Evolutionary conservation across 2,113 vertebrate genomes (phyloP), one percentile per base, ranked within the genome.

Genomic region (Podocnemis expansa): DNA sequence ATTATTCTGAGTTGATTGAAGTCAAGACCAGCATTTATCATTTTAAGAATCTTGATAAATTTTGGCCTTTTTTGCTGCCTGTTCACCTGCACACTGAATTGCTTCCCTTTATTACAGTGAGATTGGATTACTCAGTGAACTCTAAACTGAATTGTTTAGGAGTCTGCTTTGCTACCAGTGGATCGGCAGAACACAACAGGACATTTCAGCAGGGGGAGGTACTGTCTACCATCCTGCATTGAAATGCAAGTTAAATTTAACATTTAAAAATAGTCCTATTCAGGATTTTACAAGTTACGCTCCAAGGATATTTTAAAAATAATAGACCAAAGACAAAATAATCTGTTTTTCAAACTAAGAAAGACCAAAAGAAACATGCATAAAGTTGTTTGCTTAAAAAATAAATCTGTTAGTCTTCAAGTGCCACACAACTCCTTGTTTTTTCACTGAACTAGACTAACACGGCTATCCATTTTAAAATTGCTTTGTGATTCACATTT

Each of bases 121-220:
- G 82, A 91, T 5, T 81, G 79, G 80, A 94, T 96, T 94, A 79
- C 47, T 78, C 89, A 60, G 47, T 80, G 91, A 95, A 80, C 51
- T 34, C 84, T 56, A 60, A 80, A 43, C 70, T 60, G 27, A 24
- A 78, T 43, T 81, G 79, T 80, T 91, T 31, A 49, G 43, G 55
- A 91, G 82, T 84, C 85, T 11, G 10, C 67, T 89, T 34, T 78
- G 58, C 76, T 78, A 79, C 60, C 6, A 10, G n/a, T 12, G 27
- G 4, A 7, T 76, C 3, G 25, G 41, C 29, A 10, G 51, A 87
- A 81, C 25, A 43, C 55, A 84, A 79, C 75, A 52, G 34, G 6
- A 87, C 70, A n/a, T 82, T 91, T 95, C 87, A 79, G 29, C 41
- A 38, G 56, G 58, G 45, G 41, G 41, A 85, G 91, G 85, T 55